phyloP scores from a whole-genome alignment of 2,797 vertebrate genomes.

The Clarias laeviceps region DNA sequence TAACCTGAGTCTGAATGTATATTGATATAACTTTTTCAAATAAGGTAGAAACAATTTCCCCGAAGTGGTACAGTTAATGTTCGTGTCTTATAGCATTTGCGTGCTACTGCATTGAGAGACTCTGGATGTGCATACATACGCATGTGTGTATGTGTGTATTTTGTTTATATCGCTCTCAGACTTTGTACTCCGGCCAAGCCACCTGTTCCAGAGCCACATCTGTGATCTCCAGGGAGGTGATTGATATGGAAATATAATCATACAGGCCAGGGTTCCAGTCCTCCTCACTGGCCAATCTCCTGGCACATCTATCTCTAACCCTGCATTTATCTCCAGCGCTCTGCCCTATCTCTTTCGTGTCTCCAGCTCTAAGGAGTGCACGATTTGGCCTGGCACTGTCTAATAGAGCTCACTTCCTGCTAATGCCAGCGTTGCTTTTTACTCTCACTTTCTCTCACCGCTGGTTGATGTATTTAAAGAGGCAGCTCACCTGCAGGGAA shows the following conservation, averaged over 20 bases:
- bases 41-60: neutral
- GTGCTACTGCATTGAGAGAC: constrained; percentile 29
- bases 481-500: constrained; percentile 69
- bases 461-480: constrained; percentile 68
- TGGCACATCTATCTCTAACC: constrained; percentile 63
- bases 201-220: constrained; percentile 82
- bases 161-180: constrained; percentile 71
- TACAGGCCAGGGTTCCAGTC: constrained; percentile 71
- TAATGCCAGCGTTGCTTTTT: constrained; percentile 51
- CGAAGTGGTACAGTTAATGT: neutral
- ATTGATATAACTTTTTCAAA: neutral
- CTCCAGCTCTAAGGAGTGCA: neutral
- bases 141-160: constrained; percentile 51
- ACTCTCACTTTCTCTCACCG: constrained; percentile 53
- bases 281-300: constrained; percentile 47
- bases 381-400: constrained; percentile 46
- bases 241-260: constrained; percentile 86
- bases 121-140: constrained; percentile 50
- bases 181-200: constrained; percentile 81
- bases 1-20: neutral
- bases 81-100: neutral
- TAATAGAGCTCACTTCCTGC: constrained; percentile 59
- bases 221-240: constrained; percentile 82
- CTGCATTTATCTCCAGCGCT: constrained; percentile 1
- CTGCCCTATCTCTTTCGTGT: neutral